Base-by-base conservation (phyloP, 2,888 invertebrate species). In the Artemia sinica region DNA sequence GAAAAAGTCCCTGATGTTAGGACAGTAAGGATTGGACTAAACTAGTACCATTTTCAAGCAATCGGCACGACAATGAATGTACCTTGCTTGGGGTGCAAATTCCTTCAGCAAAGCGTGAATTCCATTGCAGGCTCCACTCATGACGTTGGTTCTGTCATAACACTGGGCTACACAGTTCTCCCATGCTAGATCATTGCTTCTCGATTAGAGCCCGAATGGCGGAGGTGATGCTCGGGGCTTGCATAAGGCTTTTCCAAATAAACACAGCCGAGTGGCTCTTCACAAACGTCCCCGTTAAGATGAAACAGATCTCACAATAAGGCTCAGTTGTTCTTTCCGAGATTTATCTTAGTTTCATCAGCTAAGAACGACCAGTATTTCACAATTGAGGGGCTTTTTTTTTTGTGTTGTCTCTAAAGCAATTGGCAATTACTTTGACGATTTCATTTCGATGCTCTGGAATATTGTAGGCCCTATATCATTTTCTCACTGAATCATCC, bases 141-240 rank as follows among this genome's bases (percentile, higher is more conserved):
- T 90, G 72, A 75, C 75, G 11, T 28, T 48, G 52, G 70, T 67
- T 48, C 67, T 69, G 65, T 71, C 70, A 14, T 68, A 71, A n/a
- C 50, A 52, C 41, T 71, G 70, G 49, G 68, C 71, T 50, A 66
- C 67, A 63, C 68, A 68, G 65, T 66, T 52, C 28, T 68, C 65
- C 14, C 68, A 68, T 14, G 51, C 68, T 66, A 68, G 66, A 68
- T 65, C 66, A 41, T 52, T n/a, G 18, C 65, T 58, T 58, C 11
- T 66, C 66, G 13, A 18, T 65, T 67, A 18, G 69, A 41, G n/a
- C 66, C 10, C n/a, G 49, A 68, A 68, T 68, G 48, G 48, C n/a
- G 2, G 51, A 13, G n/a, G 68, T 66, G 18, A 68, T 41, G 41
- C 68, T 68, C n/a, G n/a, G n/a, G n/a, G 48, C 48, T 68, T 67